Conservation (phyloP, 2,888 invertebrate species). For the Parasteatoda lunata region DNA sequence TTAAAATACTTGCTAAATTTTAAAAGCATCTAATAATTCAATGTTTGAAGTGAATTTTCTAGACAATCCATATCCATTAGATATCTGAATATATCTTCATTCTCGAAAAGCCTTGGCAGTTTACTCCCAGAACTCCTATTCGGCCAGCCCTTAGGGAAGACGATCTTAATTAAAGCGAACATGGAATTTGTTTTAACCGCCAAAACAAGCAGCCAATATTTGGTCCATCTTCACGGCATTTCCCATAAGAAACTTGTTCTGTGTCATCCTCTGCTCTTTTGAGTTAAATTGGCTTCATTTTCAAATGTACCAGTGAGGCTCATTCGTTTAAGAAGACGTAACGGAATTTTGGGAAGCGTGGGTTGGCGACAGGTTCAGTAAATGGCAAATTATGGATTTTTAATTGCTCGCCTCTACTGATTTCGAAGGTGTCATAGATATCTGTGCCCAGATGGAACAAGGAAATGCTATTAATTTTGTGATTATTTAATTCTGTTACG, state of each 20-base stretch:
- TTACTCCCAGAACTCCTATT: background rate
- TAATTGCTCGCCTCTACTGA: constrained; percentile 7
- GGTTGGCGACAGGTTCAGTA: background rate
- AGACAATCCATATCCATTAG: too few species aligned
- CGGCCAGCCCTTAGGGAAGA: background rate
- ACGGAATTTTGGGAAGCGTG: constrained; percentile 7
- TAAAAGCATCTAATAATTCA: too few species aligned
- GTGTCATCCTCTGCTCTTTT: background rate
- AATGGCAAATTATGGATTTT: constrained; percentile 35
- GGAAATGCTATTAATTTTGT: too few species aligned
- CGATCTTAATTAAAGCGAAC: constrained; percentile 37
- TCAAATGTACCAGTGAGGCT: constrained; percentile 10
- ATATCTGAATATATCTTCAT: too few species aligned
- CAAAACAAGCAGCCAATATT: background rate
- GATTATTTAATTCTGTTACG: too few species aligned
- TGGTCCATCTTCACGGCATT: too few species aligned
- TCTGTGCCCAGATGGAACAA: too few species aligned
- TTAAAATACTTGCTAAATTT: too few species aligned
- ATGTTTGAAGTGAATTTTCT: too few species aligned
- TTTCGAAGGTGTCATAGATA: too few species aligned
- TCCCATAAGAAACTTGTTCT: too few species aligned
- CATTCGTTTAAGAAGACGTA: background rate
- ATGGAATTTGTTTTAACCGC: constrained; percentile 47
- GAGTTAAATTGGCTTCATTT: constrained; percentile 18
- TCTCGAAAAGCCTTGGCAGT: background rate